These are phyloP conservation scores for Cerceris ruficornis DNA, from an alignment of 2,888 invertebrate species.

Conservation along the genomic window DNA sequence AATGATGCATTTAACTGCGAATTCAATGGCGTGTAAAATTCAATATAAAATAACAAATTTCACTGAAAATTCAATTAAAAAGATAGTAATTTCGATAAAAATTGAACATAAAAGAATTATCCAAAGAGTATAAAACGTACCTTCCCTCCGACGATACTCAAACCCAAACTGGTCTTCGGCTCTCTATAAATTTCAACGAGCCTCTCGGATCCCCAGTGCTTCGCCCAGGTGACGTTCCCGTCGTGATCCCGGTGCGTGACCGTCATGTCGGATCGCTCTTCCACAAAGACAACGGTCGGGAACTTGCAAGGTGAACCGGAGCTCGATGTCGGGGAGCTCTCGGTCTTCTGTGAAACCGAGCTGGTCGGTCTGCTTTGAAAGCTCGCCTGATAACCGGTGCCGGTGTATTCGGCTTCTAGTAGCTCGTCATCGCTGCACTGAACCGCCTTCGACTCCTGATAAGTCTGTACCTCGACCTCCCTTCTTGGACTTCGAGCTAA, in stretches of 20 bases:
- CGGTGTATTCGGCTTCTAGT: constrained; percentile 44
- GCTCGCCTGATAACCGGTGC: constrained; percentile 2
- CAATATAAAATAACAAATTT: neutral
- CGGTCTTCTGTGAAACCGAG: constrained; percentile 50
- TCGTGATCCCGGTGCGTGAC: constrained; percentile 79
- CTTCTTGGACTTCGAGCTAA: constrained; percentile 60
- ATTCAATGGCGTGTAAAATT: neutral
- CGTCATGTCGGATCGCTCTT: constrained; percentile 78
- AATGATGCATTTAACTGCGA: neutral
- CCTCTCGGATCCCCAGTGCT: constrained; percentile 93
- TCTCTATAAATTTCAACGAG: constrained; percentile 89
- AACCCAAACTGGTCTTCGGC: constrained; percentile 92
- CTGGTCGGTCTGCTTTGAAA: constrained; percentile 51
- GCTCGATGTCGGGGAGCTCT: constrained; percentile 59
- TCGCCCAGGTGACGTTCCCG: constrained; percentile 83
- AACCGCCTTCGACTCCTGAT: constrained; percentile 74
- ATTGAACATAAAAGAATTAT: constrained; percentile 3
- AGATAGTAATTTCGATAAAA: neutral
- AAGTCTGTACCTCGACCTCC: constrained; percentile 75
- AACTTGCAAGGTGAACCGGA: constrained; percentile 56
- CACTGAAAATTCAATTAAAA: neutral
- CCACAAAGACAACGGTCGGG: constrained; percentile 69
- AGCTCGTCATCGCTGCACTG: constrained; percentile 71
- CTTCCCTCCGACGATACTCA: constrained; percentile 98
- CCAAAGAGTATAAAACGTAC: constrained; percentile 82